Evolutionary conservation across 1,140 invertebrate genomes (phyloP).

Genomic region (Archegozetes longisetosus): DNA sequence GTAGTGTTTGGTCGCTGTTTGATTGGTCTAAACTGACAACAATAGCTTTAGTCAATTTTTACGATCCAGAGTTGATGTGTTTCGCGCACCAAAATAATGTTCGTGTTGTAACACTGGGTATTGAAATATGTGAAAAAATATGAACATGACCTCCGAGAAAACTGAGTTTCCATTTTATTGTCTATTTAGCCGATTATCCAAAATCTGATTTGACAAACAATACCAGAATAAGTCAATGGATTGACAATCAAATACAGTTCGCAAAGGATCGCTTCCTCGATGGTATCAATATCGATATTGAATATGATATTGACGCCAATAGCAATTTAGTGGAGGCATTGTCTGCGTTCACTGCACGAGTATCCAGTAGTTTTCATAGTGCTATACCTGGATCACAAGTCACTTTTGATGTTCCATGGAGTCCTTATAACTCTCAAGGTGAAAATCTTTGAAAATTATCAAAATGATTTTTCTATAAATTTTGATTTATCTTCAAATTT

Average conservation of each 20-base stretch:
- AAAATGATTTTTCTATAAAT: not conserved
- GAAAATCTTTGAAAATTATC: not conserved
- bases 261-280: conserved; percentile 28
- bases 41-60: conserved; percentile 27
- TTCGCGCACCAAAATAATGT: conserved; percentile 28
- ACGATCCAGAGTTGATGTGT: conserved; percentile 27
- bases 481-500: too few species aligned
- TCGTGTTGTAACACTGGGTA: conserved; percentile 22
- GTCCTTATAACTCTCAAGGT: conserved; percentile 20
- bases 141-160: not conserved
- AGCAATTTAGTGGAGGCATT: conserved; percentile 24
- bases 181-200: conserved; percentile 20
- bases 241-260: conserved; percentile 24
- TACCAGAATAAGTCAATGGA: conserved; percentile 24
- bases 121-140: not conserved
- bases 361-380: conserved; percentile 23
- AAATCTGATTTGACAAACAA: conserved; percentile 23
- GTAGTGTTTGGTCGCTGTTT: conserved; percentile 27
- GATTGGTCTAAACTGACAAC: conserved; percentile 32
- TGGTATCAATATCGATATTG: conserved; percentile 34
- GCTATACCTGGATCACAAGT: conserved; percentile 26
- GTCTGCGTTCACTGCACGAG: conserved; percentile 26
- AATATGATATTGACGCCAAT: conserved; percentile 25
- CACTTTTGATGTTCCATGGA: conserved; percentile 33
- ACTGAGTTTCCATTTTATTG: not conserved